These are phyloP conservation scores for Caenorhabditis sp. DNA, from an alignment of 2,888 invertebrate genomes.

Conservation along the genomic window DNA sequence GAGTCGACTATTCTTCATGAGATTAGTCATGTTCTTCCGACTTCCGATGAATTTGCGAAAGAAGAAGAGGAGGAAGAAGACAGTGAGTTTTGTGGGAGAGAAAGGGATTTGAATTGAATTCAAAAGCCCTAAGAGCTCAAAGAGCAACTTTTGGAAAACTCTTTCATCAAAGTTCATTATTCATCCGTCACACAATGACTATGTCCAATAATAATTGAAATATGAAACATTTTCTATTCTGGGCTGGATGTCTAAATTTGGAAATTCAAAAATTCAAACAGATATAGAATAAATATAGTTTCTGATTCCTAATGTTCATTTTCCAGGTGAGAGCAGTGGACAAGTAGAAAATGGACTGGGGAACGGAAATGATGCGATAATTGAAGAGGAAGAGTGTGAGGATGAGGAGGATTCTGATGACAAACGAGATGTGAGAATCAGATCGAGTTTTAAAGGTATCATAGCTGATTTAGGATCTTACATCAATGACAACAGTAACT, in stretches of 20 bases:
- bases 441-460: too few species aligned
- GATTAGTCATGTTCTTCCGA: conserved; percentile 83
- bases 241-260: too few species aligned
- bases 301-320: background rate
- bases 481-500: conserved; percentile 67
- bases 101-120: background rate
- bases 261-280: too few species aligned
- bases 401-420: conserved; percentile 69
- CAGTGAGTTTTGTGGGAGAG: conserved; percentile 54
- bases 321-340: conserved; percentile 72
- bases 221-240: background rate
- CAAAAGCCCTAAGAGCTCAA: background rate
- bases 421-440: conserved; percentile 43
- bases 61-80: conserved; percentile 82
- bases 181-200: conserved; percentile 19
- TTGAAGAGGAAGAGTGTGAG: conserved; percentile 74
- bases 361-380: conserved; percentile 70
- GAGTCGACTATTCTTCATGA: conserved; percentile 83
- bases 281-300: too few species aligned
- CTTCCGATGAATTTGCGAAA: conserved; percentile 83
- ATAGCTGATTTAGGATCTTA: conserved; percentile 66
- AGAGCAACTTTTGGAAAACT: conserved; percentile 15
- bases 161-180: conserved; percentile 33
- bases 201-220: conserved; percentile 24
- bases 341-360: conserved; percentile 75